Evolutionary conservation across 1,140 invertebrate genomes (phyloP).

Genomic region (Stratiolaelaps scimitus): DNA sequence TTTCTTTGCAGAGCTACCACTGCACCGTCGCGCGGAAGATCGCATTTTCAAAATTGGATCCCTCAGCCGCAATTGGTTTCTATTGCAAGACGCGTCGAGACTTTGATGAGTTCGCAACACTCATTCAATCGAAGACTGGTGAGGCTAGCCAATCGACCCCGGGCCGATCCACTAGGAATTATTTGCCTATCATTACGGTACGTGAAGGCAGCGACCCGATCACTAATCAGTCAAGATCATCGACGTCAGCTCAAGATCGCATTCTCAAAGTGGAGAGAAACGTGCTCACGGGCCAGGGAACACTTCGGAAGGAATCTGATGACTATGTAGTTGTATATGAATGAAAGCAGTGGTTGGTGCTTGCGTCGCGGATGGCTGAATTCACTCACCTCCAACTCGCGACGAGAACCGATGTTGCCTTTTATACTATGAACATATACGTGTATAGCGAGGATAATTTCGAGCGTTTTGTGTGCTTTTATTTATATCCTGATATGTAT

Average conservation of each 20-base stretch:
- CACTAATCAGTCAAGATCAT: not conserved
- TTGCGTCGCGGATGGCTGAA: no score
- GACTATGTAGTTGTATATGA: slow-evolving; percentile 16
- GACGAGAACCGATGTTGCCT: no score
- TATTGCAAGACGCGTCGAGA: slow-evolving; percentile 60
- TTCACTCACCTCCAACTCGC: no score
- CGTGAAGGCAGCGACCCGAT: not conserved
- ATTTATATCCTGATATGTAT: no score
- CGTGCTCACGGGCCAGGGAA: not conserved
- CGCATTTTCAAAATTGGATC: slow-evolving; percentile 74
- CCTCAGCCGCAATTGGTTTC: slow-evolving; percentile 82
- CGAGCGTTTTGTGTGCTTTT: no score
- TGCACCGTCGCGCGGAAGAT: slow-evolving; percentile 74
- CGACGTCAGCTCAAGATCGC: not conserved
- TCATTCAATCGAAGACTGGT: slow-evolving; percentile 42
- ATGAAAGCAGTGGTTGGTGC: not conserved
- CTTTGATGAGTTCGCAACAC: slow-evolving; percentile 61
- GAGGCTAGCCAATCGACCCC: not conserved
- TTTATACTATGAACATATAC: no score
- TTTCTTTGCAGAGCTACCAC: slow-evolving; percentile 55
- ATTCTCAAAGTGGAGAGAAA: not conserved
- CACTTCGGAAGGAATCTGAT: slow-evolving; percentile 9
- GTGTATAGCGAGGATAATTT: no score
- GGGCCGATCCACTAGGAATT: not conserved
- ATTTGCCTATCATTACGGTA: not conserved